These are phyloP conservation scores for Caenorhabditis inopinata DNA, from an alignment of 1,140 invertebrate genomes.

Conservation along the genomic window DNA sequence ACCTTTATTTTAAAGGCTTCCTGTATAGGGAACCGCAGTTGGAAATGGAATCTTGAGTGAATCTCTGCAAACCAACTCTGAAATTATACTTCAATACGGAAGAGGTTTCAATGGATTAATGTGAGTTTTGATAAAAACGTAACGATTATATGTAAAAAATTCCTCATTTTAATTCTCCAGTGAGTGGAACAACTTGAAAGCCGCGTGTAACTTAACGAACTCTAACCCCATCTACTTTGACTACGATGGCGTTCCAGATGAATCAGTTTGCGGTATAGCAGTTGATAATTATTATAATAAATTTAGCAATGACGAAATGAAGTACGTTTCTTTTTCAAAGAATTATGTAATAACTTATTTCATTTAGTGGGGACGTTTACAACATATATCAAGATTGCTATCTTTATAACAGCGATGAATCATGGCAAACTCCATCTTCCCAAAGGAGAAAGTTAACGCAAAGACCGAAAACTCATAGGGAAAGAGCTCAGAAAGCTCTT, in stretches of 20 bases:
- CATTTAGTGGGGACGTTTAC: slow-evolving; percentile 39
- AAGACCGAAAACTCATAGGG: background rate
- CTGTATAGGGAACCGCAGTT: slow-evolving; percentile 42
- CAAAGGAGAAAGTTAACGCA: background rate
- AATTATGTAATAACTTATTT: too few relatives aligned
- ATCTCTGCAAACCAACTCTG: slow-evolving; percentile 39
- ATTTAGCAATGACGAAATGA: background rate
- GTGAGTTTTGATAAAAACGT: background rate
- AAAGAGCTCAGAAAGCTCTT: background rate
- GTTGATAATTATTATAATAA: background rate
- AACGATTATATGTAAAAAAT: background rate
- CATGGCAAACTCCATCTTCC: background rate
- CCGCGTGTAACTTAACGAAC: slow-evolving; percentile 2
- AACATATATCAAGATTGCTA: slow-evolving; percentile 53
- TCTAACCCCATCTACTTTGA: slow-evolving; percentile 24
- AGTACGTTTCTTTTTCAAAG: background rate
- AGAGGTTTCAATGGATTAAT: slow-evolving; percentile 43
- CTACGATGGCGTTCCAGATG: background rate
- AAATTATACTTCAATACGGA: slow-evolving; percentile 42
- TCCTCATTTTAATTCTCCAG: background rate
- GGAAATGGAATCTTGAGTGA: slow-evolving; percentile 48
- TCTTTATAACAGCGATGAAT: slow-evolving; percentile 1
- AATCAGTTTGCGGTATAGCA: background rate
- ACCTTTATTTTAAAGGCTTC: background rate
- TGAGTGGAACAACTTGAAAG: slow-evolving; percentile 36